Base-by-base conservation (phyloP, 2,797 vertebrate genomes). In the Thaleichthys pacificus region DNA sequence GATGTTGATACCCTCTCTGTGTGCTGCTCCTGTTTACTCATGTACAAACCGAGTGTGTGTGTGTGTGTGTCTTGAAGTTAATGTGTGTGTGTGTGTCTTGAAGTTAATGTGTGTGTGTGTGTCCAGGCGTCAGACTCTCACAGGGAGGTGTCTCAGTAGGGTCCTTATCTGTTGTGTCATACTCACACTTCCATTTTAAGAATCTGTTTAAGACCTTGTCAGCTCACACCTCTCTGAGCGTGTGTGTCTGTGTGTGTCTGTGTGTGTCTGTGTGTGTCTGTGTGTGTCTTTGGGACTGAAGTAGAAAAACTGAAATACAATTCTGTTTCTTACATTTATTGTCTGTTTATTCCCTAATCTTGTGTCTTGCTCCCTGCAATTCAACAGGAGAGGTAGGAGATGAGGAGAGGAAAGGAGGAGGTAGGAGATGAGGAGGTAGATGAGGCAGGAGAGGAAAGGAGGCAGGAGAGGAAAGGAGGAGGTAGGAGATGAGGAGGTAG, bases 131-230 rank as follows among this genome's bases (percentile, higher is more conserved):
- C 76, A 51, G 63, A 56, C 49, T 17, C n/a, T 64, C 75, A 71
- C 67, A 62, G 49, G 69, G 32, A 6, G 77, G 63, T 0, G 3
- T 62, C 60, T 70, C 67, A 69, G 68, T 42, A 28, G 28, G 61
- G 57, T 65, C 57, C 22, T 66, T 77, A 78, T 79, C 78, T 79
- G 19, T 47, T 47, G 58, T 58, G 67, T 35, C 15, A 49, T 54
- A n/a, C 12, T 19, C 32, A 15, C 22, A 30, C 60, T 54, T 61
- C 49, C 65, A 60, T 64, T 74, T 71, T 69, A 60, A 66, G 42
- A 69, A 57, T 30, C n/a, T 14, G 51, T 63, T 68, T 71, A 72
- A 74, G 70, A 56, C 26, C 30, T 14, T 21, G 38, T 47, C 24
- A 5, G n/a, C 2, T 7, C 35, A 6, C 38, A 9, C 22, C 51